These are phyloP conservation scores for Galerucella calmariensis DNA, from an alignment of 2,888 invertebrate species.

Conservation along the genomic window DNA sequence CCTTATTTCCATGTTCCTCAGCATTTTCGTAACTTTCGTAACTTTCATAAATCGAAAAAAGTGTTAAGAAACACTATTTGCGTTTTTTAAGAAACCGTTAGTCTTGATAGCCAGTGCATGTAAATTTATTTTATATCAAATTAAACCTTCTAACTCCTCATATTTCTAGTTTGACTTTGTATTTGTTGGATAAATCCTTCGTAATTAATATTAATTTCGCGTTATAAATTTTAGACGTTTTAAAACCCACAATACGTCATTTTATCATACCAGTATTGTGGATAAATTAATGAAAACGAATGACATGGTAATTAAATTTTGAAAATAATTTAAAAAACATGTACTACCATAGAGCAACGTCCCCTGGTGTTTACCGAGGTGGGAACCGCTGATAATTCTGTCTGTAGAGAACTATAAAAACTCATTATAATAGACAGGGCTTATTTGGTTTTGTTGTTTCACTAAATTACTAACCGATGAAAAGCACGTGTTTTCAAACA, in stretches of 20 bases:
- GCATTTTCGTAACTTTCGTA: no score
- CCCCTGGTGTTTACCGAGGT: neutral
- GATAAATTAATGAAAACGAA: conserved; percentile 8
- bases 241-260: neutral
- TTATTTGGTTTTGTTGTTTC: conserved; percentile 16
- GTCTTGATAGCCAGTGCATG: no score
- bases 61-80: no score
- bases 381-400: conserved; percentile 8
- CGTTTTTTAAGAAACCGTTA: no score
- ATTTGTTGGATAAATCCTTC: neutral
- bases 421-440: conserved; percentile 26
- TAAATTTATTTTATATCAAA: no score
- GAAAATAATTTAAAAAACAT: neutral
- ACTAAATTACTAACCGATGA: conserved; percentile 11
- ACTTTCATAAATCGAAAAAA: no score
- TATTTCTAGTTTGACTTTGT: no score
- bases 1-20: no score
- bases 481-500: neutral
- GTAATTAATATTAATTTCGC: neutral
- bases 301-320: neutral
- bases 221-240: neutral
- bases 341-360: neutral
- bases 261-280: neutral
- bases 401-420: conserved; percentile 21
- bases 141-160: no score